phyloP scores from a whole-genome alignment of 2,113 vertebrate species.

The Podilymbus podiceps region DNA sequence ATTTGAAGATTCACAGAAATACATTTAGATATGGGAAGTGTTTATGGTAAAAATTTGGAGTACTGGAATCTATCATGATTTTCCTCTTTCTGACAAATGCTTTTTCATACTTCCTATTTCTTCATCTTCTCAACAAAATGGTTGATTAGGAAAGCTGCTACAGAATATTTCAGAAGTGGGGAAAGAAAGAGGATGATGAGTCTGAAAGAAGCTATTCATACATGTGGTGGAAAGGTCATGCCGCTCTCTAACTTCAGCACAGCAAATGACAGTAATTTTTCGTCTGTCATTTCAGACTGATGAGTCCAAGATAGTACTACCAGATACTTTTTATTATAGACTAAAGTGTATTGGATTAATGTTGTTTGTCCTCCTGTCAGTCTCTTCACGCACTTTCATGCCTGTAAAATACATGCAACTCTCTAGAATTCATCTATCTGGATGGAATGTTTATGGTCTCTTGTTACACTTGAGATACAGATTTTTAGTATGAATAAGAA shows the following conservation, averaged over 20 bases:
- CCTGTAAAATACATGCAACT: not conserved
- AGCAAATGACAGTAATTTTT: not conserved
- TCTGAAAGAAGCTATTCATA: slow-evolving; percentile 44
- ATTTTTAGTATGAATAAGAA: not conserved
- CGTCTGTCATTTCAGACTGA: not conserved
- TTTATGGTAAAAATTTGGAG: slow-evolving; percentile 34
- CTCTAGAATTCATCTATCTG: not conserved
- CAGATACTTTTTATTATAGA: not conserved
- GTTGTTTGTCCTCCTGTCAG: not conserved
- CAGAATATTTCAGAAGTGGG: not conserved
- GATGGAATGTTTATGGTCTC: not conserved
- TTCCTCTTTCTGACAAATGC: slow-evolving; percentile 23
- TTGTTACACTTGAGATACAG: not conserved
- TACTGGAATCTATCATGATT: slow-evolving; percentile 16
- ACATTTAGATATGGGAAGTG: slow-evolving; percentile 24
- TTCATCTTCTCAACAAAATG: slow-evolving; percentile 28
- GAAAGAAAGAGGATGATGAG: not conserved
- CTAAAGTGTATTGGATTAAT: not conserved
- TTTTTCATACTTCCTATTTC: slow-evolving; percentile 46
- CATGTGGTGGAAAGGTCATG: not conserved
- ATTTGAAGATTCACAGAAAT: slow-evolving; percentile 11
- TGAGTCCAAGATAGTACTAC: not conserved
- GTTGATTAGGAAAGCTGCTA: slow-evolving; percentile 12
- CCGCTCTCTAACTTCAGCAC: not conserved
- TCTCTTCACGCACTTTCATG: not conserved